Conservation (phyloP, 1,140 invertebrate genomes). For the Stegodyphus mimosarum region DNA sequence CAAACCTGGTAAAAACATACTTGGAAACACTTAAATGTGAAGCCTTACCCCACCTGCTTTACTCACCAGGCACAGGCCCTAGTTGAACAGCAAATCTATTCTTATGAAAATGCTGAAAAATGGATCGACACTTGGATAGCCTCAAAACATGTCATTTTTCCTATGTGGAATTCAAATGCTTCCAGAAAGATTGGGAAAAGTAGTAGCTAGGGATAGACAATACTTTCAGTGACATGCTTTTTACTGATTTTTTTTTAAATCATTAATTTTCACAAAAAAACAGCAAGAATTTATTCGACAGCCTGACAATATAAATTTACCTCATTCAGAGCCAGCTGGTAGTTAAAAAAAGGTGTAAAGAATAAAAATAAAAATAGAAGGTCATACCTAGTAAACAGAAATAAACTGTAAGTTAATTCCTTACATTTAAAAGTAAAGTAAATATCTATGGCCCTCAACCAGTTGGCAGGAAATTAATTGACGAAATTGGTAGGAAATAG, state of each 20-base stretch:
- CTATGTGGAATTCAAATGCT: constrained; percentile 22
- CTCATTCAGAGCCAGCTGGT: too few species aligned
- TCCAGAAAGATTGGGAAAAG: constrained; percentile 33
- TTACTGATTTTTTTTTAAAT: not conserved
- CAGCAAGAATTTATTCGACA: constrained; percentile 6
- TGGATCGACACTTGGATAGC: not conserved
- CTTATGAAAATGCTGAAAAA: constrained; percentile 6
- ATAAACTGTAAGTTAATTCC: too few species aligned
- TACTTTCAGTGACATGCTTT: constrained; percentile 47
- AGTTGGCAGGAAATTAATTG: too few species aligned
- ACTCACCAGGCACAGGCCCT: constrained; percentile 47
- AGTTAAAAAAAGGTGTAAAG: too few species aligned
- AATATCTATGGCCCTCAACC: too few species aligned
- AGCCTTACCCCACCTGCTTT: constrained; percentile 51
- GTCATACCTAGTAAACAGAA: too few species aligned
- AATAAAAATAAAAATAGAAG: too few species aligned
- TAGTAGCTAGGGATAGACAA: constrained; percentile 17
- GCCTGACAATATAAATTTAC: too few species aligned
- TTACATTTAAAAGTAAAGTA: too few species aligned
- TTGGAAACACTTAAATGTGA: constrained; percentile 39
- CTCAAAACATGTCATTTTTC: constrained; percentile 9
- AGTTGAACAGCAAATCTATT: constrained; percentile 1
- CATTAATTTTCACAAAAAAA: constrained; percentile 11
- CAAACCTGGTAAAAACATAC: constrained; percentile 47
- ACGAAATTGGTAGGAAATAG: too few species aligned